phyloP scores from a whole-genome alignment of 1,140 invertebrate genomes.

The Heterodera carotae region DNA sequence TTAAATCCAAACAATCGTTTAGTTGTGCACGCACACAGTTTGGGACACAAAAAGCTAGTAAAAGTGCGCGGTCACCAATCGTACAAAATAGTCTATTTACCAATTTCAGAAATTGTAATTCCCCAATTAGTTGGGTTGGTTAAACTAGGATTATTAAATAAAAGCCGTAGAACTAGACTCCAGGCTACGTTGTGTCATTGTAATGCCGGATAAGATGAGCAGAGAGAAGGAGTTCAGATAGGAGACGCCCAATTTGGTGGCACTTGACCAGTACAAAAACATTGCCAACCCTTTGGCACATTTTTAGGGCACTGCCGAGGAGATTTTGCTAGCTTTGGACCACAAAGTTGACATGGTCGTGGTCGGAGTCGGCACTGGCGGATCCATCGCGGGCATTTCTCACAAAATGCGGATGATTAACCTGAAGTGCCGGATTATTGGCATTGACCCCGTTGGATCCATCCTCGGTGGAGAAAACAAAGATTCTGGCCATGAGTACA shows the following conservation, averaged over 20 bases:
- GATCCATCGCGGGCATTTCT: slow-evolving; percentile 81
- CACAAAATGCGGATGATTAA: slow-evolving; percentile 78
- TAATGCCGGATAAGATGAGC: slow-evolving; percentile 85
- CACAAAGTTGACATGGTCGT: slow-evolving; percentile 80
- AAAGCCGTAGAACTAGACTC: too few species aligned
- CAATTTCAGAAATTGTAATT: too few species aligned
- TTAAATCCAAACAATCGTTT: too few species aligned
- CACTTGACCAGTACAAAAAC: slow-evolving; percentile 91
- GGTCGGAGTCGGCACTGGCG: slow-evolving; percentile 80
- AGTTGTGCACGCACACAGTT: too few species aligned
- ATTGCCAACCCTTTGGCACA: slow-evolving; percentile 85
- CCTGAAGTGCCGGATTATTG: slow-evolving; percentile 74
- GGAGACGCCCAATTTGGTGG: slow-evolving; percentile 85
- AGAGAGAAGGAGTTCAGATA: slow-evolving; percentile 73
- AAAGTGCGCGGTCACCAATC: too few species aligned
- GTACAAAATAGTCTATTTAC: too few species aligned
- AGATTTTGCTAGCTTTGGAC: slow-evolving; percentile 80
- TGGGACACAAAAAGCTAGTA: too few species aligned
- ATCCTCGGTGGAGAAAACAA: slow-evolving; percentile 77
- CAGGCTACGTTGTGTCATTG: slow-evolving; percentile 84
- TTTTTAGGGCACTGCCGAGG: slow-evolving; percentile 83
- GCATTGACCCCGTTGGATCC: slow-evolving; percentile 83
- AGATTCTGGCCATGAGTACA: slow-evolving; percentile 73
- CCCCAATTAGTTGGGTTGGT: too few species aligned
- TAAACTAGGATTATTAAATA: too few species aligned